Conservation (phyloP, 2,797 vertebrate species). For the Oryzias sinensis region DNA sequence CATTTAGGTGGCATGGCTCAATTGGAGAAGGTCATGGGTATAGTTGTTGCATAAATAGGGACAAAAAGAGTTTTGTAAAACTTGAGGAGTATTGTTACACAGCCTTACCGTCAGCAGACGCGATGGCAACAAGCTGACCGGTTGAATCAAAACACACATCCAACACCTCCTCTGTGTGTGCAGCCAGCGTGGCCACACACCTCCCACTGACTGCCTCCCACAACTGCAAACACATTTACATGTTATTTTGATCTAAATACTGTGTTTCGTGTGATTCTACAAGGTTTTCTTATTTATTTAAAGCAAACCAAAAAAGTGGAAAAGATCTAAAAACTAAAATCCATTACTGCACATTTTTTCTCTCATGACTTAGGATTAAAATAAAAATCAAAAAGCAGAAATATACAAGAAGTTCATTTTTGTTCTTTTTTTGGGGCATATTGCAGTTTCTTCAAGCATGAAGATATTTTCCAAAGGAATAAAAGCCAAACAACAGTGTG, state of each 20-base stretch:
- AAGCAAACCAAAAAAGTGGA: background rate
- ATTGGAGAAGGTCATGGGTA: no score
- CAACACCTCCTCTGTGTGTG: constrained; percentile 87
- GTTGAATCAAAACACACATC: constrained; percentile 93
- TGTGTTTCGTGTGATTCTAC: background rate
- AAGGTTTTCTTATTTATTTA: background rate
- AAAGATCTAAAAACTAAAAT: background rate
- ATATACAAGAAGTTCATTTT: no score
- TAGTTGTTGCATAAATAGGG: background rate
- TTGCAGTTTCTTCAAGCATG: no score
- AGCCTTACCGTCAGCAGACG: constrained; percentile 88
- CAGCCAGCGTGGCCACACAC: constrained; percentile 82
- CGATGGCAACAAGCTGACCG: constrained; percentile 86
- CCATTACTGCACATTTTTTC: background rate
- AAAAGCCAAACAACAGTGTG: no score
- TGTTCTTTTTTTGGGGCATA: no score
- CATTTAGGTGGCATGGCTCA: background rate
- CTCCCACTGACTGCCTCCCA: constrained; percentile 84
- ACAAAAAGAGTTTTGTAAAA: background rate
- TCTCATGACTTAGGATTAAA: no score
- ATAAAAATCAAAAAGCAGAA: no score
- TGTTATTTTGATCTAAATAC: background rate
- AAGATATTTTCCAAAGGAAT: no score
- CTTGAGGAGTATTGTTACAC: background rate
- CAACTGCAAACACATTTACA: constrained; percentile 74